Evolutionary conservation across 2,888 invertebrate genomes (phyloP).

Genomic region (Eupelmus urozonus): DNA sequence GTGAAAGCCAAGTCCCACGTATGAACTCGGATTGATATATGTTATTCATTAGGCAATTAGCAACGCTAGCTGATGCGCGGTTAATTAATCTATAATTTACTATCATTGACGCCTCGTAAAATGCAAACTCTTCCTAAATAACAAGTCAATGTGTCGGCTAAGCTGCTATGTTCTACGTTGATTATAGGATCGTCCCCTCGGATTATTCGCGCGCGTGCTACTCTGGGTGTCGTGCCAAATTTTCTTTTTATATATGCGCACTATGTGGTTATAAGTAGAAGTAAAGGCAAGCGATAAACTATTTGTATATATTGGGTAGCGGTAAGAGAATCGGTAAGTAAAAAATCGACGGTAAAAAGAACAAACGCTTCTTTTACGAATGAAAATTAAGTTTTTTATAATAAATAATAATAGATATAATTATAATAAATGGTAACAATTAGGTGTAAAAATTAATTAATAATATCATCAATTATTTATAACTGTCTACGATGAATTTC

Average conservation of each 20-base stretch:
- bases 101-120: slow-evolving; percentile 52
- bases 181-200: slow-evolving; percentile 5
- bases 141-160: slow-evolving; percentile 27
- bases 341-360: slow-evolving; percentile 33
- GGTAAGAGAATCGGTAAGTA: slow-evolving; percentile 19
- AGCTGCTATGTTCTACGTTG: slow-evolving; percentile 24
- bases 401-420: slow-evolving; percentile 32
- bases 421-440: slow-evolving; percentile 40
- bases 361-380: slow-evolving; percentile 7
- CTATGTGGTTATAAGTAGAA: no score
- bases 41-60: slow-evolving; percentile 45
- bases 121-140: slow-evolving; percentile 52
- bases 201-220: slow-evolving; percentile 1
- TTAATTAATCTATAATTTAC: slow-evolving; percentile 55
- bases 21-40: background rate
- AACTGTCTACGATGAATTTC: background rate
- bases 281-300: slow-evolving; percentile 32
- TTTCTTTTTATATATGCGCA: no score
- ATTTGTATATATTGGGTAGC: slow-evolving; percentile 7
- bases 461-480: slow-evolving; percentile 11
- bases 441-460: slow-evolving; percentile 32
- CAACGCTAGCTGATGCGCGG: slow-evolving; percentile 26
- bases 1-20: background rate
- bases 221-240: no score
- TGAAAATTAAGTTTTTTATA: slow-evolving; percentile 35